phyloP scores from a whole-genome alignment of 2,113 vertebrate genomes.

The Dicrurus megarhynchus region DNA sequence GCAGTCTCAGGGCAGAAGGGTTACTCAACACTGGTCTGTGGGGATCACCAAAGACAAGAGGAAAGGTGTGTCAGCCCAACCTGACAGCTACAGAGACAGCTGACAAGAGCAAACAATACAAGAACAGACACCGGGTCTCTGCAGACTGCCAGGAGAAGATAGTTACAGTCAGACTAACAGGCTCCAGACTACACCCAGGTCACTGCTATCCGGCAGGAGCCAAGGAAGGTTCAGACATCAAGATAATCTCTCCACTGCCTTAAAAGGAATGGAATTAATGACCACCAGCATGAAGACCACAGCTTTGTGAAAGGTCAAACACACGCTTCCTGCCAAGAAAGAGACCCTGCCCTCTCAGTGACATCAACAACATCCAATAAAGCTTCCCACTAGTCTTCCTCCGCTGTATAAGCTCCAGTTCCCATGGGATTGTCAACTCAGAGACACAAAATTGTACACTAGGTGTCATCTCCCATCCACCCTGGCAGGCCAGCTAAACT shows the following conservation, averaged over 20 bases:
- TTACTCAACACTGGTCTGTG: neutral
- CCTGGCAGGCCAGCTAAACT: neutral
- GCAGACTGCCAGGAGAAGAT: neutral
- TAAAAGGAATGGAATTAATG: slow-evolving; percentile 59
- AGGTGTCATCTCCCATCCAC: neutral
- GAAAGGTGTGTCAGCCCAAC: slow-evolving; percentile 14
- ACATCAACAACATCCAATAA: neutral
- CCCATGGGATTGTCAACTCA: neutral
- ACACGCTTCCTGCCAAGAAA: neutral
- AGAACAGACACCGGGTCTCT: neutral
- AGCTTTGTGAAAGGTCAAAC: slow-evolving; percentile 30
- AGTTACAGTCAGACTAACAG: neutral
- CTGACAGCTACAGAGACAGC: neutral
- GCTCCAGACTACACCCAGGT: slow-evolving; percentile 46
- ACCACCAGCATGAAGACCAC: neutral
- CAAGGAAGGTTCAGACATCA: slow-evolving; percentile 23
- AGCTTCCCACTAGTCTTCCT: neutral
- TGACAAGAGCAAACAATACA: slow-evolving; percentile 8
- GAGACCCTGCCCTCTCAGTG: neutral
- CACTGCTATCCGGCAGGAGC: neutral
- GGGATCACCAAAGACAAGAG: neutral
- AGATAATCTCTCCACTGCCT: neutral
- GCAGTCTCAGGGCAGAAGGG: neutral
- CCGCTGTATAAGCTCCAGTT: neutral
- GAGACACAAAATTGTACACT: neutral